These are phyloP conservation scores for Bubo bubo DNA, from an alignment of 2,113 vertebrate species.

Conservation along the genomic window DNA sequence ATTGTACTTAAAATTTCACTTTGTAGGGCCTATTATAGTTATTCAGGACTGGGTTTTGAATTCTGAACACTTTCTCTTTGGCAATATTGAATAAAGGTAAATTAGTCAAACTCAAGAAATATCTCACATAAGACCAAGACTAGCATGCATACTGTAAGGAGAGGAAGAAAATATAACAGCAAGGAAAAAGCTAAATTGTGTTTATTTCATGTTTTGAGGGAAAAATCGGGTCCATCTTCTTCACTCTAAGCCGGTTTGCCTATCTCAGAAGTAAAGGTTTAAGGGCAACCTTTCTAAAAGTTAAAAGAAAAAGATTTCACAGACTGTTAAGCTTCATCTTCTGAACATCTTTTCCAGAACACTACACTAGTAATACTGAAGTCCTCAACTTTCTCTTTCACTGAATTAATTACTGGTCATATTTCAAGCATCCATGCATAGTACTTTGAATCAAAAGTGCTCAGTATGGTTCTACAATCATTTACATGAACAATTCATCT, in stretches of 20 bases:
- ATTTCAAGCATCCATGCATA: background rate
- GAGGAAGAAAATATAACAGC: rapidly evolving
- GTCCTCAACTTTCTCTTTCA: background rate
- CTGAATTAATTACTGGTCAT: conserved; percentile 1
- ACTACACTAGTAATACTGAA: background rate
- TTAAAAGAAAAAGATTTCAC: conserved; percentile 22
- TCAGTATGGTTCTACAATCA: background rate
- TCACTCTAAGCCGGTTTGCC: background rate
- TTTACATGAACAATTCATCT: background rate
- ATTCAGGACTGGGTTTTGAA: background rate
- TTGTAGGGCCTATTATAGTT: background rate
- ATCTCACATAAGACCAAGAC: background rate
- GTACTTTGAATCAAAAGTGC: background rate
- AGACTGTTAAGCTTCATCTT: conserved; percentile 13
- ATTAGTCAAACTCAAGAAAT: background rate
- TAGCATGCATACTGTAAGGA: background rate
- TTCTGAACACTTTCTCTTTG: background rate
- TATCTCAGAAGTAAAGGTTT: background rate
- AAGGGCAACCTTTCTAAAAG: background rate
- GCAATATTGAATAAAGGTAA: background rate
- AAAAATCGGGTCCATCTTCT: background rate
- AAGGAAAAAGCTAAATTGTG: background rate
- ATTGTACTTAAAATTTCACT: background rate
- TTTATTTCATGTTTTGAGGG: background rate
- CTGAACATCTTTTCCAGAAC: conserved; percentile 15